phyloP scores from a whole-genome alignment of 2,797 vertebrate species.

The Sebastolobus altivelis region DNA sequence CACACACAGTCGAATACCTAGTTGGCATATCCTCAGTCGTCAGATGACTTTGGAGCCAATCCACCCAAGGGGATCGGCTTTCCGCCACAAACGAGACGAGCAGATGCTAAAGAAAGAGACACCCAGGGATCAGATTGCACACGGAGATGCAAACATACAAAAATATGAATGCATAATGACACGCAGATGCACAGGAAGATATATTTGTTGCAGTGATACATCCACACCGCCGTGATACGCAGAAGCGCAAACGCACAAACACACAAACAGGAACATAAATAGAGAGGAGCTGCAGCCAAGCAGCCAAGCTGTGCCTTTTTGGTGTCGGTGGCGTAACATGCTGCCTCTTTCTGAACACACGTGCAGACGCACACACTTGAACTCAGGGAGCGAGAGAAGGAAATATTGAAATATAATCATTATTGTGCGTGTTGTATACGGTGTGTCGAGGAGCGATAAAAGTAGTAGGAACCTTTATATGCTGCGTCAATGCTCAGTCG shows the following conservation, averaged over 20 bases:
- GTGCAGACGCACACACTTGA: constrained; percentile 8
- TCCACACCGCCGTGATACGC: constrained; percentile 4
- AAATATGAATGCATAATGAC: constrained; percentile 51
- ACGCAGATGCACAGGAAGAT: constrained; percentile 36
- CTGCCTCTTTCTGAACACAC: constrained; percentile 27
- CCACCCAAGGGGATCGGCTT: constrained; percentile 61
- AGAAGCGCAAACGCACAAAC: constrained; percentile 4
- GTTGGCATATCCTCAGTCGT: constrained; percentile 58
- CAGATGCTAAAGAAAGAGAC: constrained; percentile 70
- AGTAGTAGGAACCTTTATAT: neutral
- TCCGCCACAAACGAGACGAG: constrained; percentile 62
- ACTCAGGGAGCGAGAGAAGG: neutral
- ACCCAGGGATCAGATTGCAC: constrained; percentile 61
- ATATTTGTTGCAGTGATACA: constrained; percentile 32
- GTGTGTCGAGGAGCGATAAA: neutral
- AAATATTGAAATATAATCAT: neutral
- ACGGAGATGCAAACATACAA: constrained; percentile 23
- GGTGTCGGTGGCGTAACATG: constrained; percentile 27
- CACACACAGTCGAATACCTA: constrained; percentile 25
- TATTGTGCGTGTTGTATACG: no score
- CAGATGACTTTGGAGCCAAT: constrained; percentile 63
- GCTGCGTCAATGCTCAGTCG: neutral
- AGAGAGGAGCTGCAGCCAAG: constrained; percentile 48
- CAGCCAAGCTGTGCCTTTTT: constrained; percentile 27
- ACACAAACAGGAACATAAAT: constrained; percentile 48